Evolutionary conservation across 2,888 invertebrate species (phyloP).

Genomic region (Hydrotaea cyrtoneurina): DNA sequence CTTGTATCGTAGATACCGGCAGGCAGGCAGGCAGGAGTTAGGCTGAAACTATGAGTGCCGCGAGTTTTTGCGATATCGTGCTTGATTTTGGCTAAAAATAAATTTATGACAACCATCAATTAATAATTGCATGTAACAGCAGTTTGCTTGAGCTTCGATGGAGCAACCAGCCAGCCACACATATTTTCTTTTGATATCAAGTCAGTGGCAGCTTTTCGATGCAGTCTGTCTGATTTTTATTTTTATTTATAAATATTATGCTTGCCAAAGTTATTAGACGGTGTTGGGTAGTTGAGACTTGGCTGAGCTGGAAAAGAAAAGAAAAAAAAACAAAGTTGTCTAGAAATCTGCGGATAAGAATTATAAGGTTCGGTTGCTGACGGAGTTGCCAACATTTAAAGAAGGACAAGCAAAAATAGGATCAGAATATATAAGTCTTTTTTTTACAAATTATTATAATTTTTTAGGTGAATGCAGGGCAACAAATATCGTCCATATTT

Average conservation of each 20-base stretch:
- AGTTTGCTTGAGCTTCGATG: constrained; percentile 35
- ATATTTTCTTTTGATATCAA: constrained; percentile 49
- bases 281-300: neutral
- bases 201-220: constrained; percentile 59
- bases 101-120: constrained; percentile 74
- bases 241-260: neutral
- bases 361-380: constrained; percentile 29
- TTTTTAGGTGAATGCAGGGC: too few species aligned
- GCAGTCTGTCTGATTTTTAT: neutral
- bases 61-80: constrained; percentile 54
- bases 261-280: neutral
- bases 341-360: constrained; percentile 33
- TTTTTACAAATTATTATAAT: too few species aligned
- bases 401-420: too few species aligned
- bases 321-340: constrained; percentile 9
- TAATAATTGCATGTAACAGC: constrained; percentile 70
- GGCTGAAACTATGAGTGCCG: neutral
- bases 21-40: constrained; percentile 1
- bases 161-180: neutral
- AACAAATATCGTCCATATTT: too few species aligned
- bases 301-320: neutral
- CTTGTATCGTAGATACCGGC: constrained; percentile 16
- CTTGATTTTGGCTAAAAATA: constrained; percentile 69
- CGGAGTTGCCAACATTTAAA: constrained; percentile 33
- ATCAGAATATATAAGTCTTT: too few species aligned